Base-by-base conservation (phyloP, 2,888 invertebrate species). In the Meganola albula region DNA sequence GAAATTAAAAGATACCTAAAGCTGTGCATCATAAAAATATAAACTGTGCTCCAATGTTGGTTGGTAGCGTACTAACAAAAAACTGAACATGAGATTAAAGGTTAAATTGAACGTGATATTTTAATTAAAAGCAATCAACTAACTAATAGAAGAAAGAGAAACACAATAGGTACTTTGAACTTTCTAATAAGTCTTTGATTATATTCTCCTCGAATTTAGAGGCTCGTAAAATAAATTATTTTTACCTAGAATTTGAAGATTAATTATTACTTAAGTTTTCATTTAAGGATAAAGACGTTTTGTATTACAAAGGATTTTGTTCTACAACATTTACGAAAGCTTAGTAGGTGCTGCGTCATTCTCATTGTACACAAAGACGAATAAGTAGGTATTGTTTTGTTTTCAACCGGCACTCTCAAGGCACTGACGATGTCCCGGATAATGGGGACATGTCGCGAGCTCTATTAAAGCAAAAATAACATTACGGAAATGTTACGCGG, bases 241-340 rank as follows among this genome's bases (percentile, higher is more conserved):
- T 41, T 30, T 29, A 45, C 44, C n/a, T n/a, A n/a, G n/a, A n/a
- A n/a, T 16, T 38, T 44, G 40, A 50, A 49, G 46, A 58, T 63
- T 54, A 31, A 42, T 53, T 64, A 68, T 62, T 74, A 75, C 76
- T 78, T 64, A 74, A 74, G 74, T 74, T 74, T 74, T 62, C 66
- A 66, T 68, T 66, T 63, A 60, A 58, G 51, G 55, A 61, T 51
- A 53, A 63, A 65, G 47, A 51, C 59, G 53, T 50, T 37, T 72
- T 55, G 50, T 55, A 58, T 67, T 68, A 69, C 74, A 74, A 74
- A 78, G 71, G 72, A 62, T 63, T 20, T 70, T 63, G 58, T 63
- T 70, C 48, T 53, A 64, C 57, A 57, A 63, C 59, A 61, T 58
- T 60, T 53, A 52, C 49, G 53, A 47, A 51, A 52, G 45, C 51